Evolutionary conservation across 2,113 vertebrate genomes (phyloP).

Genomic region (Poeciliopsis retropinna): DNA sequence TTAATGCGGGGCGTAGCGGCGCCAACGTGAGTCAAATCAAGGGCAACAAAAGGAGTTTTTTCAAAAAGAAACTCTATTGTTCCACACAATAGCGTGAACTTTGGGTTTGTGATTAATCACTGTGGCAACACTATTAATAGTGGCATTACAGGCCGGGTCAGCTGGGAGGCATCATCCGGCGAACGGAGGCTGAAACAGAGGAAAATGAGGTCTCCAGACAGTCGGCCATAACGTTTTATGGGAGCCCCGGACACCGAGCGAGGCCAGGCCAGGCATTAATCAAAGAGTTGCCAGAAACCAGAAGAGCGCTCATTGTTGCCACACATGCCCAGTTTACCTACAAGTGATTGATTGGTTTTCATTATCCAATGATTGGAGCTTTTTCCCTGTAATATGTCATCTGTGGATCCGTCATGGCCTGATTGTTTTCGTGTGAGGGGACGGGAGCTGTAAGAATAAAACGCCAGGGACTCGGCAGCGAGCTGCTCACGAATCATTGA

Average conservation of each 20-base stretch:
- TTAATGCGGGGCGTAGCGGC: slow-evolving; percentile 5
- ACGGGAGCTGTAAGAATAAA: slow-evolving; percentile 20
- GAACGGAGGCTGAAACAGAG: slow-evolving; percentile 48
- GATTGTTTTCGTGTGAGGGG: slow-evolving; percentile 42
- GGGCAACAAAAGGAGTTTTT: slow-evolving; percentile 21
- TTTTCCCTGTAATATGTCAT: slow-evolving; percentile 59
- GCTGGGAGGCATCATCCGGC: slow-evolving; percentile 58
- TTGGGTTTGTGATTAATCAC: slow-evolving; percentile 65
- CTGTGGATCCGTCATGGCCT: slow-evolving; percentile 52
- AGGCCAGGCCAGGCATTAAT: slow-evolving; percentile 70
- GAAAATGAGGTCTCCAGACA: slow-evolving; percentile 73
- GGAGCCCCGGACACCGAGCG: slow-evolving; percentile 52
- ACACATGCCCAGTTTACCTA: slow-evolving; percentile 36
- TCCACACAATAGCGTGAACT: slow-evolving; percentile 29
- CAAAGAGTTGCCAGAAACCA: slow-evolving; percentile 64
- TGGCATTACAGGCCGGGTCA: slow-evolving; percentile 50
- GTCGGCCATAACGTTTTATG: slow-evolving; percentile 69
- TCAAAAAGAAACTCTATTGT: slow-evolving; percentile 26
- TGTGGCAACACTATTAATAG: slow-evolving; percentile 65
- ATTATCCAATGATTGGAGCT: slow-evolving; percentile 71
- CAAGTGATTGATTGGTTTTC: slow-evolving; percentile 70
- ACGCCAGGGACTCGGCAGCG: slow-evolving; percentile 15
- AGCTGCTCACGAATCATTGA: slow-evolving; percentile 24
- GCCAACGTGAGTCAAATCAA: slow-evolving; percentile 23
- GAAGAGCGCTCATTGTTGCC: slow-evolving; percentile 56